Conservation (phyloP, 1,140 invertebrate species). For the Zaprionus vittiger region DNA sequence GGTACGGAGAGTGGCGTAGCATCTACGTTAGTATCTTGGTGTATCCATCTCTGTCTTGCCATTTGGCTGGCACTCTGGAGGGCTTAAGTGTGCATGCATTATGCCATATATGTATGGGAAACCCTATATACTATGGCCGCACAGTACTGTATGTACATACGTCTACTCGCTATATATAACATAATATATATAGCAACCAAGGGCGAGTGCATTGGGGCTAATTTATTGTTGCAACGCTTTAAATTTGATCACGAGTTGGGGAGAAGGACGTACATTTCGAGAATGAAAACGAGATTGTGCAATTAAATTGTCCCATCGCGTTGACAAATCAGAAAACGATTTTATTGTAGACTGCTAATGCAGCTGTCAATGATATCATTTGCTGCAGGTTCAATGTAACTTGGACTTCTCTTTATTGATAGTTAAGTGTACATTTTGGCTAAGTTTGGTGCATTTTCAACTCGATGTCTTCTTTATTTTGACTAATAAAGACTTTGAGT, state of each 20-base stretch:
- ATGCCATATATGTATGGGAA: conserved; percentile 40
- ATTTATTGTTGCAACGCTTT: conserved; percentile 62
- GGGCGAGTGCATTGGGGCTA: conserved; percentile 29
- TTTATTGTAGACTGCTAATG: too few species aligned
- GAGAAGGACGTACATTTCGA: background rate
- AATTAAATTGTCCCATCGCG: conserved; percentile 42
- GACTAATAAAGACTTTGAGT: background rate
- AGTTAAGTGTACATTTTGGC: too few species aligned
- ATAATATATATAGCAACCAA: background rate
- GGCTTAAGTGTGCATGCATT: conserved; percentile 73
- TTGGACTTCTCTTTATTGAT: too few species aligned
- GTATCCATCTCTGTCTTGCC: conserved; percentile 68
- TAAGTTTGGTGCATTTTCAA: too few species aligned
- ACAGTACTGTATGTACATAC: background rate
- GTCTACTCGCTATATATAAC: conserved; percentile 8
- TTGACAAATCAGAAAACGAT: too few species aligned
- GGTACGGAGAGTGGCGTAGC: background rate
- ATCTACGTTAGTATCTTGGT: conserved; percentile 41
- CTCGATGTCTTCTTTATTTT: too few species aligned
- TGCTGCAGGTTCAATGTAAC: too few species aligned
- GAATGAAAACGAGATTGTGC: conserved; percentile 21
- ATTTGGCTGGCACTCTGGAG: conserved; percentile 72
- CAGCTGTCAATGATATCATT: too few species aligned
- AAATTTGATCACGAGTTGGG: conserved; percentile 43
- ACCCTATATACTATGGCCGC: background rate